A percentile compares a stretch with the other conserved stretches of the same genome.
phyloP scores from a whole-genome alignment of 2,113 vertebrate species.

The Microcebus lehilahytsara region DNA sequence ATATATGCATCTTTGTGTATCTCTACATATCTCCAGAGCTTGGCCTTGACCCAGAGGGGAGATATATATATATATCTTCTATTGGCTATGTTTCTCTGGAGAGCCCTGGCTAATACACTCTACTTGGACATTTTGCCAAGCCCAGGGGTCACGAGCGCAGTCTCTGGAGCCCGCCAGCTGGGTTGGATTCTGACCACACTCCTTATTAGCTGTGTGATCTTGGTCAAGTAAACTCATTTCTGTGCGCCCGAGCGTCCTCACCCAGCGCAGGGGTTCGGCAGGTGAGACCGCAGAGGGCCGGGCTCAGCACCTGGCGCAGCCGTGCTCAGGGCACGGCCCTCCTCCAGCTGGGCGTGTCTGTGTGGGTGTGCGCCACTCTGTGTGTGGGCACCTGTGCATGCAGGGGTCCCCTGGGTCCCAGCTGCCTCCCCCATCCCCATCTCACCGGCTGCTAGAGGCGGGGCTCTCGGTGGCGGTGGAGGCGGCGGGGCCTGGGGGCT shows the following conservation, averaged over 20 bases:
- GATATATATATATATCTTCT: neutral
- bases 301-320: fast-evolving
- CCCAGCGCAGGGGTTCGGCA: no score
- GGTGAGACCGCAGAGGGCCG: no score
- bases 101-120: no score
- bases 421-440: fast-evolving
- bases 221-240: neutral
- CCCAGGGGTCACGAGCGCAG: neutral
- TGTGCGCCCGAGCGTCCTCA: neutral
- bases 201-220: neutral
- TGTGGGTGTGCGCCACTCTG: neutral
- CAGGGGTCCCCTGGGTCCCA: neutral
- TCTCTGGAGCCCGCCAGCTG: neutral
- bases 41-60: neutral
- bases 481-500: slow-evolving; percentile 83
- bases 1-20: no score
- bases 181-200: neutral
- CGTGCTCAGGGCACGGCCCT: fast-evolving
- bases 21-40: neutral
- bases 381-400: neutral
- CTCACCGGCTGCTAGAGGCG: slow-evolving; percentile 73
- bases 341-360: fast-evolving
- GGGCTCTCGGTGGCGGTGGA: slow-evolving; percentile 74
- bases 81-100: neutral
- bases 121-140: neutral